These are phyloP conservation scores for Morone saxatilis DNA, from an alignment of 2,113 vertebrate species.

Conservation along the genomic window DNA sequence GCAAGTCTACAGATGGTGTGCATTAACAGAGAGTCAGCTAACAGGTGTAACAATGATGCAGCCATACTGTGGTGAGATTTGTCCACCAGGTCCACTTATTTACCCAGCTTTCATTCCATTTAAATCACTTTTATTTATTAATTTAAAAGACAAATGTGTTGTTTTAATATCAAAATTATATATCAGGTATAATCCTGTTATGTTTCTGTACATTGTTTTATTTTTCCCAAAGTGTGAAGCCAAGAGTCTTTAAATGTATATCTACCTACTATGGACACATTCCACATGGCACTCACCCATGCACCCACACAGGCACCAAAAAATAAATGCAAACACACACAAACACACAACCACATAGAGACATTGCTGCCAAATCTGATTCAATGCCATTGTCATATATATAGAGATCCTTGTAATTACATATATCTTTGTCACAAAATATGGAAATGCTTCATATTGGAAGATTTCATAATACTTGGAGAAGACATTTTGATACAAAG, in stretches of 20 bases:
- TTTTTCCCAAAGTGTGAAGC: slow-evolving; percentile 23
- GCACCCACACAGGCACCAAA: slow-evolving; percentile 48
- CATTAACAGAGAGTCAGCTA: slow-evolving; percentile 38
- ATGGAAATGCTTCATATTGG: slow-evolving; percentile 42
- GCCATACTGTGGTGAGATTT: slow-evolving; percentile 14
- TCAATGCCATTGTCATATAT: slow-evolving; percentile 32
- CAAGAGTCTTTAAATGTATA: slow-evolving; percentile 31
- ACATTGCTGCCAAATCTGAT: slow-evolving; percentile 47
- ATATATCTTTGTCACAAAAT: slow-evolving; percentile 53
- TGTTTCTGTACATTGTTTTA: slow-evolving; percentile 10
- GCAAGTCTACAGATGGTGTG: slow-evolving; percentile 42
- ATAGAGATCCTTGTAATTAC: slow-evolving; percentile 55
- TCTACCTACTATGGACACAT: slow-evolving; percentile 46
- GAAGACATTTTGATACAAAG: slow-evolving; percentile 51
- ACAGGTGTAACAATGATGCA: slow-evolving; percentile 35
- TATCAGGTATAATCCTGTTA: slow-evolving; percentile 16
- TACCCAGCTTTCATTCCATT: background rate
- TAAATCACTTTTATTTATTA: background rate
- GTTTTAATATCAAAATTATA: slow-evolving; percentile 1
- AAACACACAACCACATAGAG: slow-evolving; percentile 15
- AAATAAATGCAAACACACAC: slow-evolving; percentile 36
- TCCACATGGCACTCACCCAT: slow-evolving; percentile 53
- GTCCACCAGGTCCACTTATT: background rate
- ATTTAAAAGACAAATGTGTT: background rate
- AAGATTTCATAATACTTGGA: slow-evolving; percentile 31